phyloP scores from a whole-genome alignment of 1,140 invertebrate species.

The Dermatophagoides farinae region DNA sequence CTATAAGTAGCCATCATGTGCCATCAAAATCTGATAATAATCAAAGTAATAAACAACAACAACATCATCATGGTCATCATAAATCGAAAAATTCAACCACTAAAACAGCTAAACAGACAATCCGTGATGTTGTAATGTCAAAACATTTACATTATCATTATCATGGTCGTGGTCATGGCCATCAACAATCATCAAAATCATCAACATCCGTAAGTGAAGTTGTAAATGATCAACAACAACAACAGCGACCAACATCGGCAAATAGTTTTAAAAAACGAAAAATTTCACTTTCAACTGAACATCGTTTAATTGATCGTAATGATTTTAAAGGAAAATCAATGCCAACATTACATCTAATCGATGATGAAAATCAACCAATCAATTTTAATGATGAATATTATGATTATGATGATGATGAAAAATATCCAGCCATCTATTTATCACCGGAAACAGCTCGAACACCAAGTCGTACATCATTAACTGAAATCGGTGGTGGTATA shows the following conservation, averaged over 20 bases:
- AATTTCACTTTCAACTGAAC: slow-evolving; percentile 5
- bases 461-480: background rate
- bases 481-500: background rate
- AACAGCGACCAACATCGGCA: slow-evolving; percentile 41
- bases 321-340: slow-evolving; percentile 74
- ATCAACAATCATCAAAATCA: background rate
- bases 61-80: background rate
- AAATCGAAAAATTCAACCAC: background rate
- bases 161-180: no score
- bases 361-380: background rate
- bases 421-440: background rate
- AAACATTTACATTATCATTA: background rate
- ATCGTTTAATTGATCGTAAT: slow-evolving; percentile 24
- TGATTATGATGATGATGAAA: background rate
- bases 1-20: no score
- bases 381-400: background rate
- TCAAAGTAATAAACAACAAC: background rate
- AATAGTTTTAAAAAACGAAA: slow-evolving; percentile 21
- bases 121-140: no score
- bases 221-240: background rate
- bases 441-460: background rate
- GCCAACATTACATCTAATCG: slow-evolving; percentile 44
- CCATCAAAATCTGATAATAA: background rate
- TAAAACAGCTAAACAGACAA: no score
- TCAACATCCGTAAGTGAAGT: background rate